Percentiles rank a stretch among this genome's conserved stretches.
Conservation (phyloP, 2,888 invertebrate species). For the Zeuzera pyrina region DNA sequence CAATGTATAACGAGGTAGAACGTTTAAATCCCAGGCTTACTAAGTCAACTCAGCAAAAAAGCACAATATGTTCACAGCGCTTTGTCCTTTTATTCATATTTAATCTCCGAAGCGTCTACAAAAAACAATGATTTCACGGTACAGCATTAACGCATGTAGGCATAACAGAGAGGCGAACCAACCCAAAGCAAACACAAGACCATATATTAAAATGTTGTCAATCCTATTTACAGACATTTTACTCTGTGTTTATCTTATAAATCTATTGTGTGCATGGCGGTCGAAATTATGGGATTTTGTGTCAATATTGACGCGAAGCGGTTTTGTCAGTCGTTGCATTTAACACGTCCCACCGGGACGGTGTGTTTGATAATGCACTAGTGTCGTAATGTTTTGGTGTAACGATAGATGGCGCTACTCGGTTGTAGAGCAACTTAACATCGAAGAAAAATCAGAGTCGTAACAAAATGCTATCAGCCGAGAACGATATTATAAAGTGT, state of each 20-base stretch:
- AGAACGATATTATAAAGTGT: too few relatives aligned
- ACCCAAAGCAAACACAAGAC: slow-evolving; percentile 62
- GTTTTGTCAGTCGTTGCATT: slow-evolving; percentile 62
- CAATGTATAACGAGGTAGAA: slow-evolving; percentile 7
- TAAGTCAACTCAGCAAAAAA: slow-evolving; percentile 47
- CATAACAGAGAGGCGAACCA: slow-evolving; percentile 61
- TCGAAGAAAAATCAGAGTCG: too few relatives aligned
- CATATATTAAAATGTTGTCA: slow-evolving; percentile 73
- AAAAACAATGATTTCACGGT: slow-evolving; percentile 72
- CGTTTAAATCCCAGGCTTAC: slow-evolving; percentile 53
- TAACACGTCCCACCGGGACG: slow-evolving; percentile 60
- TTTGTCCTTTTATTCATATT: slow-evolving; percentile 69
- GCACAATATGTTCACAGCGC: slow-evolving; percentile 52
- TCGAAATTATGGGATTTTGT: slow-evolving; percentile 68
- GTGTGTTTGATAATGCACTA: slow-evolving; percentile 21
- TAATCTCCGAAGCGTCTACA: slow-evolving; percentile 60
- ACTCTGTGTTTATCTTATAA: slow-evolving; percentile 71
- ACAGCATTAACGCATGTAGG: slow-evolving; percentile 70
- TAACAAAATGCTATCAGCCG: too few relatives aligned
- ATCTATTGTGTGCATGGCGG: slow-evolving; percentile 69
- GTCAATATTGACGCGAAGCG: slow-evolving; percentile 63
- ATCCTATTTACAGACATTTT: slow-evolving; percentile 71
- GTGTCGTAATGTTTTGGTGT: slow-evolving; percentile 15
- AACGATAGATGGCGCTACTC: slow-evolving; percentile 44
- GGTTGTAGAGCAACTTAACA: slow-evolving; percentile 8